Percentiles rank a stretch among this genome's conserved stretches.
These are phyloP conservation scores for Bombus pascuorum DNA, from an alignment of 1,140 invertebrate species.

Conservation along the genomic window DNA sequence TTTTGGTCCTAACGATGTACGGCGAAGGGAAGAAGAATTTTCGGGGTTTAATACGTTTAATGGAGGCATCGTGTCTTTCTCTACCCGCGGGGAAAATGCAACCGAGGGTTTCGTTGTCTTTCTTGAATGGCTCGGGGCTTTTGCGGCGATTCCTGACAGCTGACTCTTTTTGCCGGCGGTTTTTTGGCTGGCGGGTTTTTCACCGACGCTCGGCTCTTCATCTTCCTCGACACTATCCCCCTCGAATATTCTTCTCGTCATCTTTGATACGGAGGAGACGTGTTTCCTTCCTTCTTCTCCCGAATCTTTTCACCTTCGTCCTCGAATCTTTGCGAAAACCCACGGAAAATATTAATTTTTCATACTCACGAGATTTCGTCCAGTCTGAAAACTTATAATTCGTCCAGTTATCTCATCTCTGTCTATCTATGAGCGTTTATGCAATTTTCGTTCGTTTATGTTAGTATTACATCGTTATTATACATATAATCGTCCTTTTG, in stretches of 20 bases:
- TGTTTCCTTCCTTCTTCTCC: background rate
- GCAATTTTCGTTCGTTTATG: too few relatives aligned
- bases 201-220: background rate
- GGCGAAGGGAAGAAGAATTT: background rate
- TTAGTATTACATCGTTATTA: too few relatives aligned
- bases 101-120: slow-evolving; percentile 13
- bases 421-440: too few relatives aligned
- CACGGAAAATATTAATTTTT: too few relatives aligned
- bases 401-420: too few relatives aligned
- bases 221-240: slow-evolving; percentile 8
- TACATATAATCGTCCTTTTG: too few relatives aligned
- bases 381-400: too few relatives aligned
- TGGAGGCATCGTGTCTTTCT: slow-evolving; percentile 8
- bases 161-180: slow-evolving; percentile 13
- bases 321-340: background rate
- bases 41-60: slow-evolving; percentile 21
- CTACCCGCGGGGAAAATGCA: background rate
- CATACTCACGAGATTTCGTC: background rate
- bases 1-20: background rate
- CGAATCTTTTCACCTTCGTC: too few relatives aligned
- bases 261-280: background rate
- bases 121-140: background rate
- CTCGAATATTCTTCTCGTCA: slow-evolving; percentile 18
- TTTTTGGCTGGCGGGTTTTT: slow-evolving; percentile 15
- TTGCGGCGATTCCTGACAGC: slow-evolving; percentile 24